A percentile compares a stretch with the other conserved stretches of the same genome.
Conservation (phyloP, 2,113 vertebrate species). For the Ginglymostoma cirratum region DNA sequence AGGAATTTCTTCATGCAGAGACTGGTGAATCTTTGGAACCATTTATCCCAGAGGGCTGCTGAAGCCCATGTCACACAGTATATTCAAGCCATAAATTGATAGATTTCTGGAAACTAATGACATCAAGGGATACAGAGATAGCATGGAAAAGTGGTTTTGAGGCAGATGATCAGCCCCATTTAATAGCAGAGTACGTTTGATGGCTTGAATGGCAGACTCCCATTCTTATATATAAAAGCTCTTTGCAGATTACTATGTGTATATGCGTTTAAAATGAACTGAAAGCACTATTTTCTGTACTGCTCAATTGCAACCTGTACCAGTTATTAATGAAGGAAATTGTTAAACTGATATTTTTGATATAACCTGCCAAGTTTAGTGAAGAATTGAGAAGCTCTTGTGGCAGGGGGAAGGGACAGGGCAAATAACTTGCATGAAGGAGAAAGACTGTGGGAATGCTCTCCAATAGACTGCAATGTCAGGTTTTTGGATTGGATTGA, state of each 20-base stretch:
- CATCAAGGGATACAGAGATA: too few relatives aligned
- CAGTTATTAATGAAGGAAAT: neutral
- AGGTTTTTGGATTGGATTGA: neutral
- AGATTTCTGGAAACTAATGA: too few relatives aligned
- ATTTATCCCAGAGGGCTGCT: too few relatives aligned
- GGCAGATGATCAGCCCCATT: too few relatives aligned
- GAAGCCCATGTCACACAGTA: too few relatives aligned
- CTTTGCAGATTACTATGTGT: neutral
- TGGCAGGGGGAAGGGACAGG: neutral
- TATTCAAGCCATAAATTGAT: too few relatives aligned
- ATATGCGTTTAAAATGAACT: neutral
- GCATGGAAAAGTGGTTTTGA: too few relatives aligned
- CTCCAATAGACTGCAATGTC: neutral
- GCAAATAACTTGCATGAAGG: neutral
- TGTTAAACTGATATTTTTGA: neutral
- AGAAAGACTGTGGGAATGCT: neutral
- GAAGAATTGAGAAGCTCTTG: neutral
- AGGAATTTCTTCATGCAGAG: too few relatives aligned
- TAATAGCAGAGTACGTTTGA: too few relatives aligned
- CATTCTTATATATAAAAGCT: neutral
- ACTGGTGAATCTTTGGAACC: too few relatives aligned
- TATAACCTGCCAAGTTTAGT: neutral
- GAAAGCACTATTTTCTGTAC: neutral
- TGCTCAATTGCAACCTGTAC: too few relatives aligned
- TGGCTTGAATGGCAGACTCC: too few relatives aligned